Evolutionary conservation across 1,140 invertebrate genomes (phyloP).

Genomic region (Drosophila kanapiae): DNA sequence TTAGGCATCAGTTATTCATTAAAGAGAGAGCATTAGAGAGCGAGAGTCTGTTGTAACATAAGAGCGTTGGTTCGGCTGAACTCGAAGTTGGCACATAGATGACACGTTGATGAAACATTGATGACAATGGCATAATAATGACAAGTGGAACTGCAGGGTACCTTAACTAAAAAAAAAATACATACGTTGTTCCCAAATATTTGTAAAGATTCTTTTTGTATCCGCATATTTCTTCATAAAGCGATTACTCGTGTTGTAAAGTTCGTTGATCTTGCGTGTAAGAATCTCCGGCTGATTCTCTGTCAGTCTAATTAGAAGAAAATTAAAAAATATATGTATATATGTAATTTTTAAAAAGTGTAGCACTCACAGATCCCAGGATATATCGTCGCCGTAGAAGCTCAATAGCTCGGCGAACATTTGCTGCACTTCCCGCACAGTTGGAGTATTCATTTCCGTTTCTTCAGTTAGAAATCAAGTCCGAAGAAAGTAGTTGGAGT

Average conservation of each 20-base stretch:
- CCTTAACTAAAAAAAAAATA: too few relatives aligned
- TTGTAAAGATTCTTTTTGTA: not conserved
- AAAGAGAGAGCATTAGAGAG: too few relatives aligned
- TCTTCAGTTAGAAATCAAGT: not conserved
- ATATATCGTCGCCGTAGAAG: constrained; percentile 1
- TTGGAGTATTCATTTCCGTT: not conserved
- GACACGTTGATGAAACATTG: too few relatives aligned
- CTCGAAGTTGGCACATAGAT: too few relatives aligned
- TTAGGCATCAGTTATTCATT: too few relatives aligned
- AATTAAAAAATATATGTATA: too few relatives aligned
- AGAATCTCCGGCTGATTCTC: not conserved
- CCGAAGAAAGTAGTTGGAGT: not conserved
- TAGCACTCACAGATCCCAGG: constrained; percentile 27
- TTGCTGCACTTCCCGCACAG: constrained; percentile 26
- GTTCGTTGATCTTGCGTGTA: not conserved
- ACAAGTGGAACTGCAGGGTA: too few relatives aligned
- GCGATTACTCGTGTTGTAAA: not conserved
- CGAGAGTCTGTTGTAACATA: too few relatives aligned
- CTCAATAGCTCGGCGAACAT: constrained; percentile 13
- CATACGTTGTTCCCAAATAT: constrained; percentile 2
- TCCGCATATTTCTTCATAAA: not conserved
- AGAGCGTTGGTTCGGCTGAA: too few relatives aligned
- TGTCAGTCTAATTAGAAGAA: not conserved
- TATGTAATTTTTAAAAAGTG: not conserved
- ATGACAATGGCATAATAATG: too few relatives aligned